Base-by-base conservation (phyloP, 2,888 invertebrate species). In the Clivina fossor region DNA sequence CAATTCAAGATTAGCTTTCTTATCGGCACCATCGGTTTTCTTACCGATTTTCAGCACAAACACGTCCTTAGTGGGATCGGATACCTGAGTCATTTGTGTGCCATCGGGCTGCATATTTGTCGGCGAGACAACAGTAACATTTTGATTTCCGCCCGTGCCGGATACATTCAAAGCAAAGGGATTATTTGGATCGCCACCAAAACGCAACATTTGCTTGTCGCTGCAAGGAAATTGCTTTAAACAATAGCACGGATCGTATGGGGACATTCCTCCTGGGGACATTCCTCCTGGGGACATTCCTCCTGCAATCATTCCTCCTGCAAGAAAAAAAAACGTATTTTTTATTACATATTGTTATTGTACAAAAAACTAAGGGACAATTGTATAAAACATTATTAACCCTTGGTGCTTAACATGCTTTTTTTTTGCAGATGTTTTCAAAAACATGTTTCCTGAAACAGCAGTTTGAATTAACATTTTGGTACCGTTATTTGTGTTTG, bases 31-130 rank as follows among this genome's bases (percentile, higher is more conserved):
- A 24, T 85, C 84, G 0, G 82, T 82, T 66, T 88, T 88, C 66
- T 87, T 88, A 1, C 88, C 89, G 54, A 90, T 84, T 64, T 85
- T 81, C 40, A 88, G 71, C 3, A 88, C 75, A 61, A 88, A 88
- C 0, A 86, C 80, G 63, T 88, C 87, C 63, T 84, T 84, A 46
- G 86, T 82, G 0, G 84, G 83, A 63, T 87, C 84, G 0, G 81
- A 68, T 3, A 81, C 72, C 64, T 83, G 82, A 9, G 80, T 78
- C 3, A 80, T 79, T 50, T 78, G 70, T 0, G 80, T 79, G 0
- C 81, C 81, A 60, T 78, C 80, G 0, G 79, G 76, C 0, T 78
- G 76, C 11, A 76, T 75, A 19, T 69, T 71, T 0, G 78, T 78
- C 0, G 81, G 81, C 1, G 73, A 71, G 38, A 68, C 69, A 1